phyloP scores from a whole-genome alignment of 2,797 vertebrate genomes.

The Natrix natrix region DNA sequence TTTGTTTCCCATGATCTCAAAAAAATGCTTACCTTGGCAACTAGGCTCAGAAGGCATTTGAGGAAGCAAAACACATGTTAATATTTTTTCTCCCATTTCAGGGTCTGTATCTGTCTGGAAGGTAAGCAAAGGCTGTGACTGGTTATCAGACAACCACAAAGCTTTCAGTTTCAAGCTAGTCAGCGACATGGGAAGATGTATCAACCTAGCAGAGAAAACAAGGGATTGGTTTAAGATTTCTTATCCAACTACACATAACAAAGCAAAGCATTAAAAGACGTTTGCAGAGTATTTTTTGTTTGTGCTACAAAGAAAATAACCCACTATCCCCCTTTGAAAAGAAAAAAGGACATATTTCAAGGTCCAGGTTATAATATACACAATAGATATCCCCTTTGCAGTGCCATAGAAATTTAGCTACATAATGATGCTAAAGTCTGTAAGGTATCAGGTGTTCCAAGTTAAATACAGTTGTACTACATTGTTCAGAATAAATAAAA shows the following conservation, averaged over 20 bases:
- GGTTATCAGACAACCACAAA: slow-evolving; percentile 98
- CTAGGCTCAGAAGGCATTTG: slow-evolving; percentile 86
- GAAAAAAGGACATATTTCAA: neutral
- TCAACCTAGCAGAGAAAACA: slow-evolving; percentile 74
- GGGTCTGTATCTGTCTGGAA: slow-evolving; percentile 93
- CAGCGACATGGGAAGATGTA: slow-evolving; percentile 87
- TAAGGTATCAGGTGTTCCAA: neutral
- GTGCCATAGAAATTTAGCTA: neutral
- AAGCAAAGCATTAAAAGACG: neutral
- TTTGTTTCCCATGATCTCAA: neutral
- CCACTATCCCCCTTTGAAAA: neutral
- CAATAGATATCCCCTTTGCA: neutral
- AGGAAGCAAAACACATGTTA: slow-evolving; percentile 96
- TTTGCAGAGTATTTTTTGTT: neutral
- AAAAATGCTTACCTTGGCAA: slow-evolving; percentile 80
- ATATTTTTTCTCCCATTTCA: slow-evolving; percentile 88
- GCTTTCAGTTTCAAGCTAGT: slow-evolving; percentile 91
- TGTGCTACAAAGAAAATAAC: neutral
- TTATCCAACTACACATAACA: neutral
- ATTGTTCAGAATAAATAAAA: neutral
- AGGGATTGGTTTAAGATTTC: neutral
- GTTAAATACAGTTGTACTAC: neutral
- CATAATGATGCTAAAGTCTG: neutral
- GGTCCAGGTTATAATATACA: neutral
- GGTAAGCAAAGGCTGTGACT: slow-evolving; percentile 94